Conservation (phyloP, 2,797 vertebrate genomes). For the Acridotheres tristis region DNA sequence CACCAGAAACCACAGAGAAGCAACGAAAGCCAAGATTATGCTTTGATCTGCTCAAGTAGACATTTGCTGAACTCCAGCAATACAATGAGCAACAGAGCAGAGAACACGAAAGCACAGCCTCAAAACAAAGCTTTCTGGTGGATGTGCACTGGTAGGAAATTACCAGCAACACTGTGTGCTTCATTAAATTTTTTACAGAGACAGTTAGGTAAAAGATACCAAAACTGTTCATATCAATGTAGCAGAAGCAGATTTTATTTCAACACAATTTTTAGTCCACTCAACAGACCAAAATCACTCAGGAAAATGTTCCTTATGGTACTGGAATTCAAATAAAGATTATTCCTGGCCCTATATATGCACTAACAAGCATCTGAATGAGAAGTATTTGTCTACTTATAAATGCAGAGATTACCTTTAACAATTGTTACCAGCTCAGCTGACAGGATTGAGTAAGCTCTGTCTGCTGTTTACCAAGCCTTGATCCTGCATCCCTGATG, state of each 20-base stretch:
- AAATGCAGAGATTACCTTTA: background rate
- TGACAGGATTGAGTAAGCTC: background rate
- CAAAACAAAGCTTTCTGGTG: constrained; percentile 28
- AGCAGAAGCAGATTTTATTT: background rate
- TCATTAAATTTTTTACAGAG: background rate
- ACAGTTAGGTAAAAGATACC: background rate
- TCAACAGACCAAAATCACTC: background rate
- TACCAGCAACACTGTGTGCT: background rate
- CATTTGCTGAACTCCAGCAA: constrained; percentile 58
- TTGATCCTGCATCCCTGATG: background rate
- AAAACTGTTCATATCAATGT: background rate
- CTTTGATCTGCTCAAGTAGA: constrained; percentile 72
- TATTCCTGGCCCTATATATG: background rate
- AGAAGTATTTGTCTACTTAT: background rate
- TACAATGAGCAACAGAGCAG: background rate
- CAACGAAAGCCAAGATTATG: constrained; percentile 61
- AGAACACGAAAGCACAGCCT: background rate
- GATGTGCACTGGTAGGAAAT: background rate
- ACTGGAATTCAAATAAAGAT: background rate
- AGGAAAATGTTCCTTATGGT: background rate
- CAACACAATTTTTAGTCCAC: background rate
- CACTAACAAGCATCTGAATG: background rate
- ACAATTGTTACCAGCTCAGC: background rate
- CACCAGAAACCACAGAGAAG: constrained; percentile 57
- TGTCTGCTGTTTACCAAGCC: background rate